These are phyloP conservation scores for Gorsachius magnificus DNA, from an alignment of 2,797 vertebrate genomes.

Conservation along the genomic window DNA sequence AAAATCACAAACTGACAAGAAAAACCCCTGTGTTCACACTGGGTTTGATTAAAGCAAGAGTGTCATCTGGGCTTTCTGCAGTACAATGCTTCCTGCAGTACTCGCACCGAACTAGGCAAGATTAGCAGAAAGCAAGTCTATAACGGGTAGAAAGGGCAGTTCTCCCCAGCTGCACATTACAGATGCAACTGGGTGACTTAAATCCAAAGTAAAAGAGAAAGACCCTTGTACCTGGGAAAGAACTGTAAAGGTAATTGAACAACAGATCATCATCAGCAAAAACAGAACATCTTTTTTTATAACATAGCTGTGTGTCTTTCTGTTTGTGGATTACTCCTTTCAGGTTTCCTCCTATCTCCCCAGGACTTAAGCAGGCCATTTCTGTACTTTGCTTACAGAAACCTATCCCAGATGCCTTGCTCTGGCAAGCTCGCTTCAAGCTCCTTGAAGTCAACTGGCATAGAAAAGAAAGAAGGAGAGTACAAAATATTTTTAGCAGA, in stretches of 20 bases:
- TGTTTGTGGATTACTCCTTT: not conserved
- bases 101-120: not conserved
- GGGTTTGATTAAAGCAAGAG: not conserved
- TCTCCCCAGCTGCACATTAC: not conserved
- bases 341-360: not conserved
- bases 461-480: not conserved
- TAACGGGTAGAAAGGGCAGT: not conserved
- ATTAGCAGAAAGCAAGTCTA: not conserved
- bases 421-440: not conserved
- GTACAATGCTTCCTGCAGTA: not conserved
- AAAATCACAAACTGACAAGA: not conserved
- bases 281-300: not conserved
- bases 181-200: not conserved
- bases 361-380: not conserved
- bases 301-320: not conserved
- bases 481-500: constrained; percentile 18
- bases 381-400: not conserved
- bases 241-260: not conserved
- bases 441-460: not conserved
- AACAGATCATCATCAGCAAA: not conserved
- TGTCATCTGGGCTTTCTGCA: not conserved
- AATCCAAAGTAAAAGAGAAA: not conserved
- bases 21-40: not conserved
- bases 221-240: not conserved
- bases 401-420: not conserved